These are phyloP conservation scores for Python bivittatus DNA, from an alignment of 2,113 vertebrate genomes.

Conservation along the genomic window DNA sequence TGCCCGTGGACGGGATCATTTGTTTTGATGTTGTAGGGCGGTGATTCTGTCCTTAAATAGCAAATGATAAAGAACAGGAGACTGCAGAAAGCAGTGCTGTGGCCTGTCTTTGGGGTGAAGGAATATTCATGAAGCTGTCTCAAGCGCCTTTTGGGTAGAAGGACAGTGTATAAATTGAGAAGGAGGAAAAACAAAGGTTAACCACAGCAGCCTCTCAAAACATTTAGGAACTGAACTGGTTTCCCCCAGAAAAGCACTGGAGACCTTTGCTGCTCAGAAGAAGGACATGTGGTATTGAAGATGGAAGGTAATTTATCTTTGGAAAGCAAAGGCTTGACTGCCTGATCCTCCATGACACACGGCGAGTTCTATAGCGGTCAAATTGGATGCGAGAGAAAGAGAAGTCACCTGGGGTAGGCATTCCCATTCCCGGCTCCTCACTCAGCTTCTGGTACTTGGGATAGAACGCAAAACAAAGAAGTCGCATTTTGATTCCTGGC, in stretches of 20 bases:
- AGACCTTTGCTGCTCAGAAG: accelerated
- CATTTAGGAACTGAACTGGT: neutral
- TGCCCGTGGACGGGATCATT: neutral
- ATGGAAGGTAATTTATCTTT: slow-evolving; percentile 31
- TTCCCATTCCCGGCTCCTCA: neutral
- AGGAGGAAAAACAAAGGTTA: neutral
- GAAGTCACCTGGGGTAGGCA: slow-evolving; percentile 12
- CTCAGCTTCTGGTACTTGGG: accelerated
- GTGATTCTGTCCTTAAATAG: neutral
- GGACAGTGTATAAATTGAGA: neutral
- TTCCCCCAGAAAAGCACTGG: slow-evolving; percentile 32
- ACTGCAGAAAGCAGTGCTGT: neutral
- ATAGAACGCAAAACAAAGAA: neutral
- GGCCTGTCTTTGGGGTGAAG: neutral
- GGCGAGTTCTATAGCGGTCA: slow-evolving; percentile 43
- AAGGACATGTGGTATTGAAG: slow-evolving; percentile 27
- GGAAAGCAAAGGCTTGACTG: slow-evolving; percentile 47
- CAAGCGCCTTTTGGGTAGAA: neutral
- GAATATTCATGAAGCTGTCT: neutral
- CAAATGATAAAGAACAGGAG: neutral
- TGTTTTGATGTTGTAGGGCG: neutral
- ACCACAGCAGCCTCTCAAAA: neutral
- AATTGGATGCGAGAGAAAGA: neutral
- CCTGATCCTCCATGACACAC: slow-evolving; percentile 44
- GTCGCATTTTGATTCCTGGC: accelerated